Conservation (phyloP, 2,888 invertebrate genomes). For the Odontocerum albicorne region DNA sequence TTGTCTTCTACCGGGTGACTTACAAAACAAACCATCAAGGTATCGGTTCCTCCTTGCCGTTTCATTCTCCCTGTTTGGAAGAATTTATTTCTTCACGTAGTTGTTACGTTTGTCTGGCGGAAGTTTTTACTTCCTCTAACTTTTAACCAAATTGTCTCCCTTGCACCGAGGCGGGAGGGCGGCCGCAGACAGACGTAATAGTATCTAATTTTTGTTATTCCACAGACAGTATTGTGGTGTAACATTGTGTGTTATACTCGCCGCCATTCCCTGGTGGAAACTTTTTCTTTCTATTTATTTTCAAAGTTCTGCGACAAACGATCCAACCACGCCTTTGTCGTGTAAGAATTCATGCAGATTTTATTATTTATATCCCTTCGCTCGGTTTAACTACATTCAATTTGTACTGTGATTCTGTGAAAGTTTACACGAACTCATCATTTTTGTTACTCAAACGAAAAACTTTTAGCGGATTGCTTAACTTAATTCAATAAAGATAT, state of each 20-base stretch:
- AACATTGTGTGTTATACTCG: background rate
- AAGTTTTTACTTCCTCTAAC: too few relatives aligned
- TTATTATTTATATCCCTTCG: constrained; percentile 33
- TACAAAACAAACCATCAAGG: too few relatives aligned
- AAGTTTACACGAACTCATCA: too few relatives aligned
- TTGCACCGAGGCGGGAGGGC: background rate
- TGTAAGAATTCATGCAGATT: constrained; percentile 36
- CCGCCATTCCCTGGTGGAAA: constrained; percentile 18
- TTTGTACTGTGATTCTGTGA: background rate
- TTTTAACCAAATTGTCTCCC: background rate
- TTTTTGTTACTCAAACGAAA: too few relatives aligned
- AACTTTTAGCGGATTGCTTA: too few relatives aligned
- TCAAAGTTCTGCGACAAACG: constrained; percentile 33
- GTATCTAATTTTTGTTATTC: background rate
- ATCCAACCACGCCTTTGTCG: constrained; percentile 36
- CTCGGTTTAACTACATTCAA: constrained; percentile 4
- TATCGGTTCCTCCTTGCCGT: too few relatives aligned
- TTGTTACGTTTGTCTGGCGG: too few relatives aligned
- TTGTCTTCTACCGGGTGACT: too few relatives aligned
- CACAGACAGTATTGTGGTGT: background rate
- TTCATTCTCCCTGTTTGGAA: too few relatives aligned
- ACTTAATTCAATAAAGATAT: too few relatives aligned
- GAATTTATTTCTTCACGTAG: too few relatives aligned
- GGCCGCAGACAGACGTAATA: background rate
- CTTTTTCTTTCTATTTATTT: constrained; percentile 18